Evolutionary conservation across 2,888 invertebrate genomes (phyloP).

Genomic region (Nomada lathburiana): DNA sequence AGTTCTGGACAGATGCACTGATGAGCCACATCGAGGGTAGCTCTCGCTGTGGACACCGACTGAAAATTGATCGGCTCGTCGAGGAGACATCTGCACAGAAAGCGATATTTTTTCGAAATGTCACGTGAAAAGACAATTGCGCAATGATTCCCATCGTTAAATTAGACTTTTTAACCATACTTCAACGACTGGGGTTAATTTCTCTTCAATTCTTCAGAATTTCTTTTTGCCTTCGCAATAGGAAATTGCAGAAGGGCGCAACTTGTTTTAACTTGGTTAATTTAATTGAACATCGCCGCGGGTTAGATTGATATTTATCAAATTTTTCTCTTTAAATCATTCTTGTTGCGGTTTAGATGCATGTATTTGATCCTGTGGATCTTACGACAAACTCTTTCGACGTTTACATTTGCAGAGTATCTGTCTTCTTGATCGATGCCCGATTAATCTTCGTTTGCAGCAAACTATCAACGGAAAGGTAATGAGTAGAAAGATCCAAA

Average conservation of each 20-base stretch:
- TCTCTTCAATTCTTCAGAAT: too few species aligned
- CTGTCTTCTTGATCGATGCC: not conserved
- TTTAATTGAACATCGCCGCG: not conserved
- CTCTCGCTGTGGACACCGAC: slow-evolving; percentile 88
- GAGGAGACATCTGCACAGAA: slow-evolving; percentile 86
- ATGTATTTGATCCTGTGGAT: not conserved
- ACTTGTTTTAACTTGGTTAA: not conserved
- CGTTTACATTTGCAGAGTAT: slow-evolving; percentile 15
- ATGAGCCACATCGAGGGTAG: slow-evolving; percentile 90
- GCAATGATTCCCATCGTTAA: too few species aligned
- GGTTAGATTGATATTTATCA: not conserved
- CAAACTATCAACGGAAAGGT: slow-evolving; percentile 14
- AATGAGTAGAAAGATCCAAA: slow-evolving; percentile 43
- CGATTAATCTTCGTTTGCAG: slow-evolving; percentile 22
- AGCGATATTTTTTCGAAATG: slow-evolving; percentile 5
- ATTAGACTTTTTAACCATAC: slow-evolving; percentile 30
- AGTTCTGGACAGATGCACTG: slow-evolving; percentile 90
- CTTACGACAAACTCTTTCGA: not conserved
- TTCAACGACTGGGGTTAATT: not conserved
- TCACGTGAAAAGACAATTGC: slow-evolving; percentile 23
- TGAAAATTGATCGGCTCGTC: slow-evolving; percentile 87
- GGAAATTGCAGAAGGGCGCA: too few species aligned
- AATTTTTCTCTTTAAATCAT: not conserved
- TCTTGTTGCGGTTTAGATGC: not conserved
- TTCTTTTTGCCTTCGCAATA: too few species aligned